These are phyloP conservation scores for Euplexia lucipara DNA, from an alignment of 2,888 invertebrate species.

Conservation along the genomic window DNA sequence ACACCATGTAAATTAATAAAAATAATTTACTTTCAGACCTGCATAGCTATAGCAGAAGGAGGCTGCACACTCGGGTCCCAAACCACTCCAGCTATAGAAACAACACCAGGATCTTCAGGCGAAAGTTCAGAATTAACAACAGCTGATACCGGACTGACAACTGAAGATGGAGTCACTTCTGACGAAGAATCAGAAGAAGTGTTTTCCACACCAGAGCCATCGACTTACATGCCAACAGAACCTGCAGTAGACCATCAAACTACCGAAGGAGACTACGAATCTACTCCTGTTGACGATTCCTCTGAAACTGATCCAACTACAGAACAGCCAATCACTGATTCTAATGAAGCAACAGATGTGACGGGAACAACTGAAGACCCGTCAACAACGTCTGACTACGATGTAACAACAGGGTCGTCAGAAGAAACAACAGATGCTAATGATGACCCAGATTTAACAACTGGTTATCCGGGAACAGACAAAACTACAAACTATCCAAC, in stretches of 20 bases:
- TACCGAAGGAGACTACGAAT: conserved; percentile 9
- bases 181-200: neutral
- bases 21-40: conserved; percentile 42
- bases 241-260: conserved; percentile 4
- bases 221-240: too few species aligned
- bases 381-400: neutral
- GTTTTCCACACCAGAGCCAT: conserved; percentile 21
- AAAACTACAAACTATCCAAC: conserved; percentile 6
- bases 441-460: neutral
- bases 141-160: conserved; percentile 18
- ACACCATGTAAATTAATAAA: too few species aligned
- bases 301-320: conserved; percentile 4
- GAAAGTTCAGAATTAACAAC: conserved; percentile 16
- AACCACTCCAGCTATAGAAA: conserved; percentile 24
- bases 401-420: conserved; percentile 5
- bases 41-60: conserved; percentile 44
- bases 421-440: conserved; percentile 21
- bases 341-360: conserved; percentile 3
- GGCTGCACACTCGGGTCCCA: conserved; percentile 46
- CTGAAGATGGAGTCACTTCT: conserved; percentile 10
- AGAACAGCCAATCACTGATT: conserved; percentile 2
- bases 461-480: conserved; percentile 10
- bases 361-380: conserved; percentile 1
- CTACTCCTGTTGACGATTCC: conserved; percentile 10
- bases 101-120: neutral